These are phyloP conservation scores for Hydriomena furcata DNA, from an alignment of 2,888 invertebrate species.

Conservation along the genomic window DNA sequence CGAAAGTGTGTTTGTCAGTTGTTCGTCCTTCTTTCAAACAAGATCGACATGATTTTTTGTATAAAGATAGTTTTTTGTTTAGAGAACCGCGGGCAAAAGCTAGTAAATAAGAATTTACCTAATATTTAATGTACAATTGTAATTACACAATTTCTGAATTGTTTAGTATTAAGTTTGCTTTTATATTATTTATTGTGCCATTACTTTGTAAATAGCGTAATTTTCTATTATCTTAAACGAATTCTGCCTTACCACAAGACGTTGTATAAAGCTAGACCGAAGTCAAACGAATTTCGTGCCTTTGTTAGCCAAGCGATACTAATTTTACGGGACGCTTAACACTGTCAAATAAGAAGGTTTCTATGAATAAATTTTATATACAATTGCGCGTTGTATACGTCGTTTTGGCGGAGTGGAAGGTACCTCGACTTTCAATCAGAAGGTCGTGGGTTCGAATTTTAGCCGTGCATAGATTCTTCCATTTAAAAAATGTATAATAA, in stretches of 20 bases:
- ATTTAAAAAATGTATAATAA: too few relatives aligned
- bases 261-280: neutral
- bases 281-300: too few relatives aligned
- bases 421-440: too few relatives aligned
- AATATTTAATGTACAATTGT: slow-evolving; percentile 4
- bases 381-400: neutral
- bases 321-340: neutral
- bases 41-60: too few relatives aligned
- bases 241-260: neutral
- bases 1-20: too few relatives aligned
- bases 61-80: too few relatives aligned
- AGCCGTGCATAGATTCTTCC: too few relatives aligned
- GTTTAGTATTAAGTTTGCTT: slow-evolving; percentile 2
- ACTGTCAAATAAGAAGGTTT: neutral
- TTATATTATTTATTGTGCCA: slow-evolving; percentile 35
- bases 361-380: neutral
- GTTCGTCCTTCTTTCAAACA: too few relatives aligned
- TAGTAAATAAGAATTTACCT: neutral
- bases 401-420: too few relatives aligned
- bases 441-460: too few relatives aligned
- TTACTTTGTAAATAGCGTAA: slow-evolving; percentile 29
- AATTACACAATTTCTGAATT: neutral
- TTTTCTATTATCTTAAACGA: neutral
- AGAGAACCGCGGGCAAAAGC: too few relatives aligned
- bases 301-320: neutral